phyloP scores from a whole-genome alignment of 2,797 vertebrate genomes.

The Gorsachius magnificus region DNA sequence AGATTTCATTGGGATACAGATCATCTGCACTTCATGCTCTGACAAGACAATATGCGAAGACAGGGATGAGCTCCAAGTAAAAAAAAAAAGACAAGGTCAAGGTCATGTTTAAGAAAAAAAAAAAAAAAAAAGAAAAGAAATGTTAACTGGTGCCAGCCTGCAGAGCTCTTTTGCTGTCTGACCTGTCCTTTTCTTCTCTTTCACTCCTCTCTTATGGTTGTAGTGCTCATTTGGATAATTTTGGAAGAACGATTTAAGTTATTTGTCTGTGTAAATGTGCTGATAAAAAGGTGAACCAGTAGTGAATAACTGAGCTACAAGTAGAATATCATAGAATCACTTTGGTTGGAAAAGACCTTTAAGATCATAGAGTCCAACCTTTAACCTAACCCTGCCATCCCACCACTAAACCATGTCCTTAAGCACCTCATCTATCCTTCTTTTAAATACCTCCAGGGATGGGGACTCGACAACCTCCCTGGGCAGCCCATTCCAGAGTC shows the following conservation, averaged over 20 bases:
- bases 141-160: background rate
- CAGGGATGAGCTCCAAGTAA: background rate
- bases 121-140: too few species aligned
- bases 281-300: background rate
- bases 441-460: too few species aligned
- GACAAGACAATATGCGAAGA: background rate
- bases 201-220: background rate
- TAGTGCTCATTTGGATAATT: background rate
- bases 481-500: too few species aligned
- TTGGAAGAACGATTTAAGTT: background rate
- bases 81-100: background rate
- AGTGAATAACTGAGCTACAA: background rate
- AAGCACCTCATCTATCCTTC: too few species aligned
- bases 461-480: too few species aligned
- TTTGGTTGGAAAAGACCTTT: too few species aligned
- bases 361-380: too few species aligned
- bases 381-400: too few species aligned
- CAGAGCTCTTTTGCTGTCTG: background rate
- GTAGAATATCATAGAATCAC: too few species aligned
- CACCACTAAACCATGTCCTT: too few species aligned
- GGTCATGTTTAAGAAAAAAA: background rate
- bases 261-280: background rate
- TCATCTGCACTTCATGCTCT: background rate
- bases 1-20: background rate
- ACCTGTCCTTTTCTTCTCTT: background rate